Base-by-base conservation (phyloP, 1,140 invertebrate genomes). In the Oppia nitens region DNA sequence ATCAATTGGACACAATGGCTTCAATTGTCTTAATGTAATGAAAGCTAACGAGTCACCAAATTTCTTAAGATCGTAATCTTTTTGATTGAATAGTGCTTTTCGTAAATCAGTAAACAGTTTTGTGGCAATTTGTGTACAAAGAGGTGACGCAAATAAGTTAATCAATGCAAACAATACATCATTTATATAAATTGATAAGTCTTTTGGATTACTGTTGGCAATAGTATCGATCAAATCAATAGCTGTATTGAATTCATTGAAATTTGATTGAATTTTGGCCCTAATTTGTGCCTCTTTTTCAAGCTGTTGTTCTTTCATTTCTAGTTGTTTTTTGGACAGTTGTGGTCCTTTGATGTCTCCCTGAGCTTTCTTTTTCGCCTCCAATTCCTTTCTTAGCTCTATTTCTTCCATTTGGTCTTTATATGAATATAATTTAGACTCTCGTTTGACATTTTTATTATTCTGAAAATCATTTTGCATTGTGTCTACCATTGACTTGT, bases 321-420 rank as follows among this genome's bases (percentile, higher is more conserved):
- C 92, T 70, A 92, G 83, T 70, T 98, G 94, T 72, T 96, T 96
- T 14, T 85, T 81, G 1, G 85, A 85, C 51, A 90, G 73, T 62
- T 84, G 81, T 2, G 81, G 79, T 55, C 81, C 67, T 55, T 73
- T 73, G n/a, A 82, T 74, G 69, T 83, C 85, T 2, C 87, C 87
- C 68, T 91, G 81, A 47, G 79, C 78, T 63, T 82, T 83, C 53
- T 77, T 75, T 68, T 91, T 94, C 64, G 90, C 88, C 64, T 93
- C 93, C 11, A 96, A 73, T 75, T 97, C 93, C 68, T 89, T 83
- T 40, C 86, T 76, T 29, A 98, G 72, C 67, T 93, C 85, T 57
- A 95, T 71, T 70, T 97, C 94, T 68, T 94, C 93, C 66, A 94
- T 75, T 70, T 98, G 94, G 65, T 98, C 94, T 69, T 94, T 92